Evolutionary conservation across 1,140 invertebrate genomes (phyloP).

Genomic region (Heliconius himera): DNA sequence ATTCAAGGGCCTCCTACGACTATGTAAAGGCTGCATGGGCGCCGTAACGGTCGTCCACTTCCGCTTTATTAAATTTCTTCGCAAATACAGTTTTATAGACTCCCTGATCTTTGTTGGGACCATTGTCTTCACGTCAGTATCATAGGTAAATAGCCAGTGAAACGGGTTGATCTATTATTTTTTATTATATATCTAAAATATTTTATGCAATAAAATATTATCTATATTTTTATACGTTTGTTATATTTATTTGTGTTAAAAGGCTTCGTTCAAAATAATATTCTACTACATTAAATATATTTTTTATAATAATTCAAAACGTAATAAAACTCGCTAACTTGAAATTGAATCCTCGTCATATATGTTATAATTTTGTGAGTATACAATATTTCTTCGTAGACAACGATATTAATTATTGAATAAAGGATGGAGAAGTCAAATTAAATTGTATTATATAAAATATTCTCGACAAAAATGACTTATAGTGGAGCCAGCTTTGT

Average conservation of each 20-base stretch:
- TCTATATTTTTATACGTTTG: neutral
- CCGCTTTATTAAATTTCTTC: slow-evolving; percentile 81
- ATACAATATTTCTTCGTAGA: too few species aligned
- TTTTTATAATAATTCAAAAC: too few species aligned
- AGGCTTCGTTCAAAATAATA: too few species aligned
- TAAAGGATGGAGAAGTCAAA: neutral
- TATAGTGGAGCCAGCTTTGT: slow-evolving; percentile 2
- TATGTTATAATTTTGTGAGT: too few species aligned
- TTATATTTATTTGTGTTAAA: too few species aligned
- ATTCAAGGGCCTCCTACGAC: slow-evolving; percentile 35
- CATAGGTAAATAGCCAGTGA: slow-evolving; percentile 73
- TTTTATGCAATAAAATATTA: slow-evolving; percentile 33
- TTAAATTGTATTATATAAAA: neutral
- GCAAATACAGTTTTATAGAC: slow-evolving; percentile 79
- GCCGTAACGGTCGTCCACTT: slow-evolving; percentile 72
- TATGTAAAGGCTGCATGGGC: slow-evolving; percentile 49
- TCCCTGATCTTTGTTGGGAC: slow-evolving; percentile 69
- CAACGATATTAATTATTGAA: too few species aligned
- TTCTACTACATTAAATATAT: too few species aligned
- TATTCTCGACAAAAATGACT: neutral
- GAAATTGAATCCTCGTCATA: too few species aligned
- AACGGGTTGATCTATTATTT: slow-evolving; percentile 51
- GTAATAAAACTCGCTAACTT: too few species aligned
- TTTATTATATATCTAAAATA: slow-evolving; percentile 28
- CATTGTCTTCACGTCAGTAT: slow-evolving; percentile 72